Conservation (phyloP, 2,888 invertebrate species). For the Mesochorus sp. region DNA sequence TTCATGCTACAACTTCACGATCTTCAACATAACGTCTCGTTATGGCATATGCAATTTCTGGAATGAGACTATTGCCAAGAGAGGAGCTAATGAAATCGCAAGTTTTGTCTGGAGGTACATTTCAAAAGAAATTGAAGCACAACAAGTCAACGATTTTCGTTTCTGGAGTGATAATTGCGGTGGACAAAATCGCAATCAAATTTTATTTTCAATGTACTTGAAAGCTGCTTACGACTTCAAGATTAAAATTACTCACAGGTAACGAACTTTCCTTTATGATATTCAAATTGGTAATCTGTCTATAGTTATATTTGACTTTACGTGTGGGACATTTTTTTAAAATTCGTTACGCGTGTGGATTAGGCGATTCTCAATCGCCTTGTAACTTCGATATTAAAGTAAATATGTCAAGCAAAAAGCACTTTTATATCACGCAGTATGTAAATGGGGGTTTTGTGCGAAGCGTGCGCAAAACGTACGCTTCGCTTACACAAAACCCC, state of each 20-base stretch:
- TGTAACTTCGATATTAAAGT: too few species aligned
- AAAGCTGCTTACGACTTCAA: slow-evolving; percentile 5
- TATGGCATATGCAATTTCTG: slow-evolving; percentile 7
- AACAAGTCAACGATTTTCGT: slow-evolving; percentile 14
- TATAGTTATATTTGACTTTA: not conserved
- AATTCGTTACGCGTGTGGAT: not conserved
- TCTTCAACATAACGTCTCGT: not conserved
- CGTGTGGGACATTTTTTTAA: not conserved
- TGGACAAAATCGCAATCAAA: slow-evolving; percentile 22
- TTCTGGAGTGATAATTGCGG: slow-evolving; percentile 34
- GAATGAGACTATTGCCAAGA: slow-evolving; percentile 26
- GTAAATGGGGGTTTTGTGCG: too few species aligned
- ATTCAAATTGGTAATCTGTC: not conserved
- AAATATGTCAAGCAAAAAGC: too few species aligned
- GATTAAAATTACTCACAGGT: slow-evolving; percentile 42
- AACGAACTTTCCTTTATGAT: not conserved
- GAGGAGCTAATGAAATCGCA: slow-evolving; percentile 35
- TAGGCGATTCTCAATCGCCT: not conserved
- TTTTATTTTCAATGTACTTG: slow-evolving; percentile 10
- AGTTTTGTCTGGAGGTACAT: slow-evolving; percentile 14
- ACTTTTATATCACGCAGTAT: too few species aligned
- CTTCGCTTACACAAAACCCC: too few species aligned
- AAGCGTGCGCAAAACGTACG: too few species aligned
- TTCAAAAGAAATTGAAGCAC: not conserved
- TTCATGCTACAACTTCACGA: slow-evolving; percentile 21